A percentile compares a stretch with the other conserved stretches of the same genome.
phyloP scores from a whole-genome alignment of 2,888 invertebrate species.

The Himalopsyche kuldschensis region DNA sequence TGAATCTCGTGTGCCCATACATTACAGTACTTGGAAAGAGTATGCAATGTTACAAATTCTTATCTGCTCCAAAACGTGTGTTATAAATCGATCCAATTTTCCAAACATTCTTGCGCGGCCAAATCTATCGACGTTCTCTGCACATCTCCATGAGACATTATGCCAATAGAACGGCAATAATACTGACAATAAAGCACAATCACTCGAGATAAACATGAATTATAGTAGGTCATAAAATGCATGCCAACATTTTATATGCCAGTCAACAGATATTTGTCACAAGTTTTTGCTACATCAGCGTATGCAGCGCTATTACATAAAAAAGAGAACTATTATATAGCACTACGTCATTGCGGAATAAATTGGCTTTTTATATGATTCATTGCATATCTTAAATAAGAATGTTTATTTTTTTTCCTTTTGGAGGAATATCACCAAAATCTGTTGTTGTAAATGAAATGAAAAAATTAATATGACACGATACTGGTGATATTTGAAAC shows the following conservation, averaged over 20 bases:
- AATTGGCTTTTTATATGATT: no score
- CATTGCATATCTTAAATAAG: no score
- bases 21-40: neutral
- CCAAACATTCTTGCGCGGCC: neutral
- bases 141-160: slow-evolving; percentile 7
- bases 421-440: no score
- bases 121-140: neutral
- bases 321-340: no score
- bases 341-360: no score
- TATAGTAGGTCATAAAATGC: slow-evolving; percentile 32
- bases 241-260: slow-evolving; percentile 8
- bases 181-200: slow-evolving; percentile 16
- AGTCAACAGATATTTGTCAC: slow-evolving; percentile 25
- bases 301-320: neutral
- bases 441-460: no score
- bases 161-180: slow-evolving; percentile 17
- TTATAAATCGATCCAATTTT: neutral
- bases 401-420: no score
- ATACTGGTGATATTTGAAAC: no score
- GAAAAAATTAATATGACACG: no score
- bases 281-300: neutral
- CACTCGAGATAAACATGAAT: slow-evolving; percentile 36
- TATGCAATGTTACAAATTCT: neutral
- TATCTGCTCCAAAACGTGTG: neutral
- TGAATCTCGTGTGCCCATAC: neutral